These are phyloP conservation scores for Tyrannus savana DNA, from an alignment of 2,113 vertebrate species.

Conservation along the genomic window DNA sequence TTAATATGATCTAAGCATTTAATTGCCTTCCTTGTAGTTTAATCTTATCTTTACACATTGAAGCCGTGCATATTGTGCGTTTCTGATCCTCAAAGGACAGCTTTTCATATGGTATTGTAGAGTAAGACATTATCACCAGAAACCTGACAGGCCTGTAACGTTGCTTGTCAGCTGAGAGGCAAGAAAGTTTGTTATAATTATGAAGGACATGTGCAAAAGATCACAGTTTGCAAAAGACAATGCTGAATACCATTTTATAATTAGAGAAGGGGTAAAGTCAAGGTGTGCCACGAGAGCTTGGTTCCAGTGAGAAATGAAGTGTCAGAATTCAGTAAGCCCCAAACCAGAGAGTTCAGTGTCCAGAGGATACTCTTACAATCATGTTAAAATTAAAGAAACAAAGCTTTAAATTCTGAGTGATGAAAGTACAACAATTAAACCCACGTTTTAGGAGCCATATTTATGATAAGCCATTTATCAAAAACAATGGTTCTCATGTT, in stretches of 20 bases:
- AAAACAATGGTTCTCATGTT: background rate
- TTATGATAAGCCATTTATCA: background rate
- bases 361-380: background rate
- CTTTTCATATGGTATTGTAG: conserved; percentile 12
- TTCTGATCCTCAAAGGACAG: conserved; percentile 65
- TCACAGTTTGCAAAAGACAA: background rate
- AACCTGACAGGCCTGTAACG: conserved; percentile 58
- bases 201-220: conserved; percentile 6
- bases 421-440: background rate
- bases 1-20: conserved; percentile 67
- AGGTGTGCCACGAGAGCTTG: background rate
- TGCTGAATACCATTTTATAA: background rate
- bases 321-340: background rate
- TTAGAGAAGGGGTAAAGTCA: background rate
- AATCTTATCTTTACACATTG: conserved; percentile 71
- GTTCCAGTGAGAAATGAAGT: background rate
- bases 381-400: background rate
- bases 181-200: conserved; percentile 52
- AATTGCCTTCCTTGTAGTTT: conserved; percentile 68
- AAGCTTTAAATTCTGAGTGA: background rate
- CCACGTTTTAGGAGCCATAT: background rate
- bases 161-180: conserved; percentile 43
- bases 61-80: conserved; percentile 40
- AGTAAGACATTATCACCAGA: conserved; percentile 65
- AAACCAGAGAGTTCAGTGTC: background rate